Evolutionary conservation across 2,888 invertebrate genomes (phyloP).

Genomic region (Sesia bembeciformis): DNA sequence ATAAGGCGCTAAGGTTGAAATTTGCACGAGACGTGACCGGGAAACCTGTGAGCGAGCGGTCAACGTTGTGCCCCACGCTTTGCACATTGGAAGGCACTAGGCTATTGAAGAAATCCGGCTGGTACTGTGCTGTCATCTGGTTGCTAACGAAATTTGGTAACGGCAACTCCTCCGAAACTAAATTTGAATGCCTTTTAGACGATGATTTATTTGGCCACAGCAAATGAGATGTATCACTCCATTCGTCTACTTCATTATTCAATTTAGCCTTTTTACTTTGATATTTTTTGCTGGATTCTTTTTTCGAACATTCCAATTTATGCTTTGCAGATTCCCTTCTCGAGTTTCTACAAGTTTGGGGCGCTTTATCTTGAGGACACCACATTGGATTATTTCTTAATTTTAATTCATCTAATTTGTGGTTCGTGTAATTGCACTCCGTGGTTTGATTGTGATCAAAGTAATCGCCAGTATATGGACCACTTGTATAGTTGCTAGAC

Average conservation of each 20-base stretch:
- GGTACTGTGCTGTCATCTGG: constrained; percentile 58
- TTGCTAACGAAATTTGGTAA: constrained; percentile 60
- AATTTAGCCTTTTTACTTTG: constrained; percentile 55
- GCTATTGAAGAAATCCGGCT: constrained; percentile 58
- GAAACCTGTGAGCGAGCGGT: constrained; percentile 46
- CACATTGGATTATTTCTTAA: constrained; percentile 47
- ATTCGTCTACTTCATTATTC: constrained; percentile 51
- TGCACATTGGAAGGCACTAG: constrained; percentile 56
- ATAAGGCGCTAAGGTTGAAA: constrained; percentile 87
- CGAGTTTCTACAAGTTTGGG: constrained; percentile 44
- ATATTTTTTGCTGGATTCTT: constrained; percentile 58
- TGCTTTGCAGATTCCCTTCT: constrained; percentile 60
- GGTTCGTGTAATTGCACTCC: constrained; percentile 60
- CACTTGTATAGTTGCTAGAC: constrained; percentile 51
- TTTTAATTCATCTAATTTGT: constrained; percentile 62
- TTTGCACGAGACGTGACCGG: constrained; percentile 76
- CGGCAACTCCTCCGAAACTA: constrained; percentile 49
- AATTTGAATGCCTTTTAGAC: constrained; percentile 46
- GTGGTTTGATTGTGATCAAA: constrained; percentile 58
- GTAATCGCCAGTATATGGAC: constrained; percentile 54
- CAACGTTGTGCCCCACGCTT: constrained; percentile 43
- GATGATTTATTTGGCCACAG: constrained; percentile 57
- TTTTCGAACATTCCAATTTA: constrained; percentile 65
- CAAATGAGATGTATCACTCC: constrained; percentile 49
- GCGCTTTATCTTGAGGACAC: constrained; percentile 41